Evolutionary conservation across 1,140 invertebrate species (phyloP).

Genomic region (Orussus abietinus): DNA sequence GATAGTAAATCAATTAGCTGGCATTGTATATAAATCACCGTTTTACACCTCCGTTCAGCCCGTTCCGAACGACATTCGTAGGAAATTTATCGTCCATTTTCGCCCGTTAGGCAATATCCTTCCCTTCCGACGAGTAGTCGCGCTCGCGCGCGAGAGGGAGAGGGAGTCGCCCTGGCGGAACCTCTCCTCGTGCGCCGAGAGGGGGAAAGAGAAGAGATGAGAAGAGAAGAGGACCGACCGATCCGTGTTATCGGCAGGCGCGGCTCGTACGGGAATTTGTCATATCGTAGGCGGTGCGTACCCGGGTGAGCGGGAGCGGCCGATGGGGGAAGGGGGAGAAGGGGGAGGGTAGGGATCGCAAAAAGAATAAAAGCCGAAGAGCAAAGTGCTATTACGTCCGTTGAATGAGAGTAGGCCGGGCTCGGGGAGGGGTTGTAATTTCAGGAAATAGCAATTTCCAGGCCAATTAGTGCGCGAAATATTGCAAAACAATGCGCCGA

Average conservation of each 20-base stretch:
- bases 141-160: too few relatives aligned
- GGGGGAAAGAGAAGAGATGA: too few relatives aligned
- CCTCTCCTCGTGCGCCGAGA: too few relatives aligned
- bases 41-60: constrained; percentile 43
- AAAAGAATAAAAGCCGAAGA: constrained; percentile 2
- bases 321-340: constrained; percentile 1
- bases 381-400: constrained; percentile 8
- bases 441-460: constrained; percentile 32
- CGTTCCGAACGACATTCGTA: constrained; percentile 38
- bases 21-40: constrained; percentile 51
- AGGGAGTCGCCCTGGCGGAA: too few relatives aligned
- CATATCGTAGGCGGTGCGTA: too few relatives aligned
- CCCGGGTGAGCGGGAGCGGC: background rate
- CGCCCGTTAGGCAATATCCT: constrained; percentile 25
- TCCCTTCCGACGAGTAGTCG: constrained; percentile 11
- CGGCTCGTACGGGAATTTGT: too few relatives aligned
- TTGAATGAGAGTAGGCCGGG: constrained; percentile 1
- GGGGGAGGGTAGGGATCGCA: background rate
- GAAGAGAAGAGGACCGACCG: too few relatives aligned
- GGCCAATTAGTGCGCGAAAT: constrained; percentile 41
- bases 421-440: constrained; percentile 27
- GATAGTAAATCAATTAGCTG: constrained; percentile 52
- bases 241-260: too few relatives aligned
- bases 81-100: constrained; percentile 49
- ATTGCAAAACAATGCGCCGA: constrained; percentile 35